Conservation (phyloP, 2,797 vertebrate genomes). For the Alca torda region DNA sequence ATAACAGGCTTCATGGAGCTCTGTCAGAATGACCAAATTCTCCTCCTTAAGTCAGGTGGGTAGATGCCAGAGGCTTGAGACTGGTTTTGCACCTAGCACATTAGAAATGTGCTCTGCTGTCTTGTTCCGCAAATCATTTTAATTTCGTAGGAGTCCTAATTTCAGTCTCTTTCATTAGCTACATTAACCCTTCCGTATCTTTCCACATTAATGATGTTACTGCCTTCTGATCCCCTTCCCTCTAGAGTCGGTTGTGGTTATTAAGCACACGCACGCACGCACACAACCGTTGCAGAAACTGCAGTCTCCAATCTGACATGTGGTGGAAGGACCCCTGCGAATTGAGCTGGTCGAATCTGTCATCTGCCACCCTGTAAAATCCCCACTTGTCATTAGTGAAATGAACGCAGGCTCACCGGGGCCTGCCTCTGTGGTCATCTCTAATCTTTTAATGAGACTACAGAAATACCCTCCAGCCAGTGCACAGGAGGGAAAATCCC, state of each 20-base stretch:
- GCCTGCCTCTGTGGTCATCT: slow-evolving; percentile 67
- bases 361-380: slow-evolving; percentile 59
- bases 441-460: slow-evolving; percentile 73
- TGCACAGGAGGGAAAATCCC: slow-evolving; percentile 14
- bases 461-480: slow-evolving; percentile 53
- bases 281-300: slow-evolving; percentile 28
- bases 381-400: slow-evolving; percentile 51
- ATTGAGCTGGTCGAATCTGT: slow-evolving; percentile 62
- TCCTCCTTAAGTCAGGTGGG: slow-evolving; percentile 98
- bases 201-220: slow-evolving; percentile 26
- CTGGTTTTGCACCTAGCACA: background rate
- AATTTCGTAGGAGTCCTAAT: background rate
- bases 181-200: background rate
- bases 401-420: background rate
- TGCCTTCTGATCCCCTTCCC: slow-evolving; percentile 25
- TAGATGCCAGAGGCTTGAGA: background rate
- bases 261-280: slow-evolving; percentile 17
- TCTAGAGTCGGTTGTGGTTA: slow-evolving; percentile 50
- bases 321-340: slow-evolving; percentile 55
- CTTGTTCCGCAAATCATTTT: background rate
- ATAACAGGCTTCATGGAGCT: slow-evolving; percentile 99
- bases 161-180: slow-evolving; percentile 15
- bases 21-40: slow-evolving; percentile 99
- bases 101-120: background rate
- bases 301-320: slow-evolving; percentile 63